These are phyloP conservation scores for Spicauda simplicius DNA, from an alignment of 2,888 invertebrate species.

Conservation along the genomic window DNA sequence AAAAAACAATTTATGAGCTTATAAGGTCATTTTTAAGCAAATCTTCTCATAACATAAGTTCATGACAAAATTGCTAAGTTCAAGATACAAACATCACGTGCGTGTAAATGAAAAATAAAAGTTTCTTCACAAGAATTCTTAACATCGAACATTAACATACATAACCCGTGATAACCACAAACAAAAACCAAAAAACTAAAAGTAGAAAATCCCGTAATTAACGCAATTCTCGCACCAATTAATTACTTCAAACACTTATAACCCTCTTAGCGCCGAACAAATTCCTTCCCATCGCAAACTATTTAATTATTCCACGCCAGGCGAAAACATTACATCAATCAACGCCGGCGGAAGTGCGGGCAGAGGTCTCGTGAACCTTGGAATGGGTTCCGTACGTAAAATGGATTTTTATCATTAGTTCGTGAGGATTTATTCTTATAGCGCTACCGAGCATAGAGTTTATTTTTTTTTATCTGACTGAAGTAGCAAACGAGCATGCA, in stretches of 20 bases:
- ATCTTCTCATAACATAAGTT: no score
- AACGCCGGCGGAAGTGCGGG: slow-evolving; percentile 23
- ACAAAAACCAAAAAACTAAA: neutral
- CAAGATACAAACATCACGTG: no score
- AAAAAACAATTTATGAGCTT: no score
- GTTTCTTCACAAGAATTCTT: no score
- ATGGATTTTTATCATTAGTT: no score
- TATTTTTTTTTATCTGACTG: no score
- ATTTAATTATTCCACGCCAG: slow-evolving; percentile 28
- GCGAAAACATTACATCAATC: slow-evolving; percentile 35
- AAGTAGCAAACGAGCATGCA: no score
- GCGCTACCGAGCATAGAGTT: no score
- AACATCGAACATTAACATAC: neutral
- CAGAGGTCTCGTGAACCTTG: slow-evolving; percentile 7
- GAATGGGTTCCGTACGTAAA: neutral
- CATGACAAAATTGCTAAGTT: no score
- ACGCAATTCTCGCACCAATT: slow-evolving; percentile 26
- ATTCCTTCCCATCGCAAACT: slow-evolving; percentile 33
- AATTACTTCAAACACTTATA: slow-evolving; percentile 28
- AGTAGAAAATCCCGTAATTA: slow-evolving; percentile 24
- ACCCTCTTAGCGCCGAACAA: slow-evolving; percentile 23
- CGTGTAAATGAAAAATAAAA: no score
- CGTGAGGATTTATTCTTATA: no score
- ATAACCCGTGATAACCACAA: neutral
- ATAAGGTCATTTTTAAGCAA: no score